Percentiles rank a stretch among this genome's conserved stretches.
These are phyloP conservation scores for Marmota flaviventris DNA, from an alignment of 2,113 vertebrate species.

Conservation along the genomic window DNA sequence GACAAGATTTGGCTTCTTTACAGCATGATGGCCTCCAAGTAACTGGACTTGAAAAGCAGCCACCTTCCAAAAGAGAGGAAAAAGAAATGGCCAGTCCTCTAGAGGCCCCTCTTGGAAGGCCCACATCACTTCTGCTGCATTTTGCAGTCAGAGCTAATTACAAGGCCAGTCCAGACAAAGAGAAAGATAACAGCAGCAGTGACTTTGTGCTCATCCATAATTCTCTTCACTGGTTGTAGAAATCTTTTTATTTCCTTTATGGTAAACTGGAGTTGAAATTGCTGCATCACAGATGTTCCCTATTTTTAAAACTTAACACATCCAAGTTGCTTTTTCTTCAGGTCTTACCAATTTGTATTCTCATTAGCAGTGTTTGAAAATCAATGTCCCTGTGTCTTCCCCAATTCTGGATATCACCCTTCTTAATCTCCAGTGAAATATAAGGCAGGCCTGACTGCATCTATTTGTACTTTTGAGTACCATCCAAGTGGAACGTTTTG, in stretches of 20 bases:
- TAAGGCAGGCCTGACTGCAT: background rate
- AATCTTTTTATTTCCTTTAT: background rate
- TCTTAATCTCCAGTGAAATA: slow-evolving; percentile 44
- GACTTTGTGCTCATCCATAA: background rate
- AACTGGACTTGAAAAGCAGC: background rate
- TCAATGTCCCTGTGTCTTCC: background rate
- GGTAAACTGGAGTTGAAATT: background rate
- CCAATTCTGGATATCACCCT: background rate
- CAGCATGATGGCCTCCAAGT: background rate
- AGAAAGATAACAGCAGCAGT: background rate
- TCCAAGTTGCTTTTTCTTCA: background rate
- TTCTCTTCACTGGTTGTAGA: background rate
- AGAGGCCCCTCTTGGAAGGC: background rate
- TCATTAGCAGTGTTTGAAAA: background rate
- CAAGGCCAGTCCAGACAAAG: background rate
- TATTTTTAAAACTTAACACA: background rate
- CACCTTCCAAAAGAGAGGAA: background rate
- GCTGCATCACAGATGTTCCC: background rate
- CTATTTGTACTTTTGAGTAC: slow-evolving; percentile 33
- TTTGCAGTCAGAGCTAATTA: background rate
- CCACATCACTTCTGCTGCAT: background rate
- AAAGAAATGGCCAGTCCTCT: background rate
- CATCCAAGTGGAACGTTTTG: background rate
- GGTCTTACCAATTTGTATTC: background rate
- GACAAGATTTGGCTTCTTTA: background rate